A percentile compares a stretch with the other conserved stretches of the same genome.
Evolutionary conservation across 2,888 invertebrate species (phyloP).

Genomic region (Drosophila formosana): DNA sequence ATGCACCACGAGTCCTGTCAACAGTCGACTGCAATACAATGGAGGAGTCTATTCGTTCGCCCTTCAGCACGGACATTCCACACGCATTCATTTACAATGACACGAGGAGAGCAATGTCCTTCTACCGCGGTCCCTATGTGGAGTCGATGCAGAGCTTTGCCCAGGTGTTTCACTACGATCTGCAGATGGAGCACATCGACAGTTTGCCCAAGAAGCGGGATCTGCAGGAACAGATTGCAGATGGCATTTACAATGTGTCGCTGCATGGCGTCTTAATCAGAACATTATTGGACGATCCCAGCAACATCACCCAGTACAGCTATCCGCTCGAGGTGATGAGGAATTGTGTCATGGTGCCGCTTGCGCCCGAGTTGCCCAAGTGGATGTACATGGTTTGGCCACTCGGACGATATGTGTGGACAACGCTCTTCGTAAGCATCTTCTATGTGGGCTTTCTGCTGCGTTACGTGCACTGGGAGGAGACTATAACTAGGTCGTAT

Average conservation of each 20-base stretch:
- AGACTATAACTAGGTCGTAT: conserved; percentile 36
- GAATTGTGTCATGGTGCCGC: conserved; percentile 82
- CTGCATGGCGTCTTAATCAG: conserved; percentile 57
- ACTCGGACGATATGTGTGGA: conserved; percentile 78
- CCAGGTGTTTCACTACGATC: conserved; percentile 45
- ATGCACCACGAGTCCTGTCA: conserved; percentile 18
- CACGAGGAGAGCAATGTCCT: background rate
- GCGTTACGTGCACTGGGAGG: conserved; percentile 62
- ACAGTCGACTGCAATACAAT: conserved; percentile 53
- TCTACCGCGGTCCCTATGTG: conserved; percentile 65
- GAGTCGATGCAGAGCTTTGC: conserved; percentile 68
- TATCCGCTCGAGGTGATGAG: conserved; percentile 77
- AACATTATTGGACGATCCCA: conserved; percentile 8
- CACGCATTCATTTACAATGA: conserved; percentile 64
- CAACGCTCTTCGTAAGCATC: conserved; percentile 55
- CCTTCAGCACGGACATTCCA: conserved; percentile 67
- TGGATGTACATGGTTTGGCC: conserved; percentile 82
- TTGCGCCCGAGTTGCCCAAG: conserved; percentile 81
- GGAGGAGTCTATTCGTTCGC: conserved; percentile 44
- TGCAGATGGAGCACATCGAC: conserved; percentile 55
- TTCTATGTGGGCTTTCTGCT: conserved; percentile 77
- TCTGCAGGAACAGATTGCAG: conserved; percentile 48
- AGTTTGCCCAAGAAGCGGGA: conserved; percentile 49
- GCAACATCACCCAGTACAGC: conserved; percentile 51
- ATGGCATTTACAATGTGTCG: conserved; percentile 68